Evolutionary conservation across 2,113 vertebrate genomes (phyloP).

Genomic region (Eupsittula cactorum): DNA sequence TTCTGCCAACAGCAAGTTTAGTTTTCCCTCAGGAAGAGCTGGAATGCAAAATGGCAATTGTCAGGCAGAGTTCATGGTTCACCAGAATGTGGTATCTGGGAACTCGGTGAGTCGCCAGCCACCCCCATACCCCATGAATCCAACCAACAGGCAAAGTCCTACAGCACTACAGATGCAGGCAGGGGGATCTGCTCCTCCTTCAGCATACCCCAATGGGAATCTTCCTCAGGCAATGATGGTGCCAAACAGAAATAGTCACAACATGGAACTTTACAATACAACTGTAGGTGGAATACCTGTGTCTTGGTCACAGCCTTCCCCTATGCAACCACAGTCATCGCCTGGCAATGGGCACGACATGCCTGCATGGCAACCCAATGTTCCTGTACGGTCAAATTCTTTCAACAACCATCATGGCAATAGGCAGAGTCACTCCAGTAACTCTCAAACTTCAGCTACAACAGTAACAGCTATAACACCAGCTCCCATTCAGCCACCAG

Average conservation of each 20-base stretch:
- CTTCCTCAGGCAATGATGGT: constrained; percentile 87
- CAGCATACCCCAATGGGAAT: constrained; percentile 85
- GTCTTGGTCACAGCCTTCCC: constrained; percentile 84
- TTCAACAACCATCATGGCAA: constrained; percentile 87
- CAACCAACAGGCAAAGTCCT: constrained; percentile 88
- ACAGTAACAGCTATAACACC: constrained; percentile 95
- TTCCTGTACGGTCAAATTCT: constrained; percentile 90
- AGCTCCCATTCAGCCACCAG: constrained; percentile 91
- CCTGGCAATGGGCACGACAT: constrained; percentile 84
- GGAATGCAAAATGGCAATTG: constrained; percentile 84
- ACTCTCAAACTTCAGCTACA: constrained; percentile 90
- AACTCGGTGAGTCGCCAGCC: constrained; percentile 83
- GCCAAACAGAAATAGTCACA: constrained; percentile 91
- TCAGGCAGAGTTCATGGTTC: constrained; percentile 86
- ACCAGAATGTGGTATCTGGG: constrained; percentile 78
- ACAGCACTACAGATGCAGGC: constrained; percentile 87
- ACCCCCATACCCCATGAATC: constrained; percentile 87
- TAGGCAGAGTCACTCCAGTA: constrained; percentile 77
- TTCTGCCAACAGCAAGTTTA: constrained; percentile 87
- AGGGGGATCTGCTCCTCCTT: constrained; percentile 81
- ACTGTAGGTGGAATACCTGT: constrained; percentile 77
- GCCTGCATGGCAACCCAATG: constrained; percentile 85
- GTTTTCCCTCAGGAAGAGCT: constrained; percentile 85
- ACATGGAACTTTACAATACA: constrained; percentile 89
- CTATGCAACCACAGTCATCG: constrained; percentile 79